These are phyloP conservation scores for Rhopalosiphum maidis DNA, from an alignment of 1,140 invertebrate genomes.

Conservation along the genomic window DNA sequence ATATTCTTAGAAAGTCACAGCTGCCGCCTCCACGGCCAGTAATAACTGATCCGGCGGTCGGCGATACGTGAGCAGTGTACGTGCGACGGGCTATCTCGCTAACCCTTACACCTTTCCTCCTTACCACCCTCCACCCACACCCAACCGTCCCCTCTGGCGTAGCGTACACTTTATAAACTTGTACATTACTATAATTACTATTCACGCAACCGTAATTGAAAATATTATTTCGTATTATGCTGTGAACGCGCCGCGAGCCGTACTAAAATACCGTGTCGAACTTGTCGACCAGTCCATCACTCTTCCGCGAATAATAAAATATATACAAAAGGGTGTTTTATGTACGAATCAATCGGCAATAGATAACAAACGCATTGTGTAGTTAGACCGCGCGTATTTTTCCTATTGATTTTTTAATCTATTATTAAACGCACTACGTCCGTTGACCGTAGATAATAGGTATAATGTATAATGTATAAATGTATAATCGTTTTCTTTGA, in stretches of 20 bases:
- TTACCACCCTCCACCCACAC: not conserved
- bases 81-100: not conserved
- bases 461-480: too few species aligned
- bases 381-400: not conserved
- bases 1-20: not conserved
- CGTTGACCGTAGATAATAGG: too few species aligned
- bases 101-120: not conserved
- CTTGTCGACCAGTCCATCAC: too few species aligned
- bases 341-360: not conserved
- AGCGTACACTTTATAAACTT: not conserved
- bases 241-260: not conserved
- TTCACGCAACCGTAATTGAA: constrained; percentile 7
- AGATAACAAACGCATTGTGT: not conserved
- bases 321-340: not conserved
- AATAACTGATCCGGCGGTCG: not conserved
- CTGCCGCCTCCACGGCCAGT: not conserved
- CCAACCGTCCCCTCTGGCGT: too few species aligned
- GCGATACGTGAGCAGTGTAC: not conserved
- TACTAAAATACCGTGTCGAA: not conserved
- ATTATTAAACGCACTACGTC: too few species aligned
- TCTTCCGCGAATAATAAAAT: not conserved
- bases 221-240: not conserved
- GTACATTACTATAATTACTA: not conserved
- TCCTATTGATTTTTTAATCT: not conserved
- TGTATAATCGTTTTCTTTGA: too few species aligned